phyloP scores from a whole-genome alignment of 2,113 vertebrate species.

The Cyprinodon tularosa region DNA sequence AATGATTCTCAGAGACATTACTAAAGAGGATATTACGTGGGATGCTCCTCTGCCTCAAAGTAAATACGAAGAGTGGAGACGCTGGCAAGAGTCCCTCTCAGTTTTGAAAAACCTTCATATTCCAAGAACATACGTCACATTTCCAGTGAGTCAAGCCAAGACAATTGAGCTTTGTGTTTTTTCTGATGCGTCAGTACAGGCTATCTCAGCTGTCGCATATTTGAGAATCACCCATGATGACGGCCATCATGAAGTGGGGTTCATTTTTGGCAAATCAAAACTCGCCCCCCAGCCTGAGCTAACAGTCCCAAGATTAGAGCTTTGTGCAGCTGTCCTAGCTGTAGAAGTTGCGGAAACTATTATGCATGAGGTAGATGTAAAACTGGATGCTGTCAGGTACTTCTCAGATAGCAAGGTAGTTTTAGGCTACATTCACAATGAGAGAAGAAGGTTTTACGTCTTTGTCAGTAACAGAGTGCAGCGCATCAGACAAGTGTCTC shows the following conservation, averaged over 20 bases:
- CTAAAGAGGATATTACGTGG: too few relatives aligned
- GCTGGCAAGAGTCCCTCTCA: neutral
- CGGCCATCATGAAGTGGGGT: neutral
- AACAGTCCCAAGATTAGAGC: neutral
- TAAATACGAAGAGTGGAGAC: neutral
- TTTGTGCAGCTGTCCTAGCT: neutral
- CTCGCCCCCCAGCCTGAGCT: neutral
- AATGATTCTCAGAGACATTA: neutral
- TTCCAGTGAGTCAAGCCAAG: neutral
- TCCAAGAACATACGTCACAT: neutral
- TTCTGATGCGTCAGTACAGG: neutral
- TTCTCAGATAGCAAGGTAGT: neutral
- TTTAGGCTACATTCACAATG: neutral
- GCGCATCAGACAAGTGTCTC: neutral
- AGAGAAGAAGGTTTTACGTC: neutral
- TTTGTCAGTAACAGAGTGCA: neutral
- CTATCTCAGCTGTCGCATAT: neutral
- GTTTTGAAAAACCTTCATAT: neutral
- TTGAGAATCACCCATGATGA: neutral
- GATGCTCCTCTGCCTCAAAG: neutral
- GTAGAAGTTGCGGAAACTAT: neutral
- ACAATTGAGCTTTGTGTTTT: neutral
- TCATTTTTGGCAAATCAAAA: neutral
- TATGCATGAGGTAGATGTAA: neutral
- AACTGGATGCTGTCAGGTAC: neutral